Evolutionary conservation across 2,888 invertebrate genomes (phyloP), one percentile per base, ranked within the genome.

Genomic region (Cerastis leucographa): DNA sequence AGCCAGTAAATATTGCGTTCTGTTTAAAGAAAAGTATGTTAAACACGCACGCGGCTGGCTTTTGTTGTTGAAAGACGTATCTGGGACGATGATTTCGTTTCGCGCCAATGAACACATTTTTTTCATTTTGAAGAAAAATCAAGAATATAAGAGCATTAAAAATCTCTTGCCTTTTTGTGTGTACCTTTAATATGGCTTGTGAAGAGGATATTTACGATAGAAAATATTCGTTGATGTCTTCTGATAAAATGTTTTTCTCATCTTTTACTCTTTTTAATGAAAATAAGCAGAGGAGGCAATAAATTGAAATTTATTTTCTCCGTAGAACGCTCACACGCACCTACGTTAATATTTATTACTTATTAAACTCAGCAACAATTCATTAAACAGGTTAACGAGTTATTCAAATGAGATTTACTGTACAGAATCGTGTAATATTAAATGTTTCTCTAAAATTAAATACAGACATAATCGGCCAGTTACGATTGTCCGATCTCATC

Each of bases 41-140:
- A 93, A 95, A 94, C 94, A 93, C 93, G 93, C 93, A 92, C 92
- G 89, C 86, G 87, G 89, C 86, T 89, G 90, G 93, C 93, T 94
- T 95, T 95, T 94, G 94, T 94, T 94, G 92, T 92, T 92, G 92
- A 92, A 90, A 93, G 94, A 94, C 93, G 94, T 94, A 94, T 95
- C 94, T 94, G 92, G 91, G 85, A 93, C 91, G 94, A 94, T 94
- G 94, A 95, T 95, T 95, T 94, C 90, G 90, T 94, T 94, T 92
- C 95, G 91, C 94, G 81, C 93, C 95, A 94, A 93, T 94, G 94
- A 95, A 94, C 94, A 94, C 94, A 94, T 95, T 95, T 94, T 94
- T 93, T 92, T 91, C 91, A 93, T 93, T 94, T 93, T 92, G 88
- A 89, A 91, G 89, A 89, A 92, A 93, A 94, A 94, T 93, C 94